Evolutionary conservation across 1,140 invertebrate species (phyloP), one percentile per base, ranked within the genome.

Genomic region (Drosophila sproati): DNA sequence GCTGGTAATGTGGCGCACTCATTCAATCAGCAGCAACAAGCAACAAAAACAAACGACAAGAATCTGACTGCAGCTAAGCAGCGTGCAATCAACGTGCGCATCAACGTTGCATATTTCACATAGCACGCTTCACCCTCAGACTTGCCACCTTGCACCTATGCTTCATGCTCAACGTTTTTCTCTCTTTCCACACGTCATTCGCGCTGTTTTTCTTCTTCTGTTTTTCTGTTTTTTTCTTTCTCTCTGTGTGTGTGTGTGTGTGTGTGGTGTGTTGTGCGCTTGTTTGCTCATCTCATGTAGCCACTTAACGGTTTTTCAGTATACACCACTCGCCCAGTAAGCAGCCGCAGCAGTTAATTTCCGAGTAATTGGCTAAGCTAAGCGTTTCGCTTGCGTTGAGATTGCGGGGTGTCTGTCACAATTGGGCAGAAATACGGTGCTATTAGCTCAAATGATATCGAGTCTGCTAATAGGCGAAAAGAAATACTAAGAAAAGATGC

Each of bases 321-420:
- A 82, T 74, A 77, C 75, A 72, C 45, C 72, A 78, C 56, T 70
- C 55, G 70, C 66, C 74, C 74, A 68, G 82, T 80, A 79, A 85
- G 81, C 73, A 62, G 59, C 62, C 59, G 70, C 83, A 71, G 70
- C 83, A 71, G 70, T 89, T 88, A 89, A 88, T 89, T 88, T 78
- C 88, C 87, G 80, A 74, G 77, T 89, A 88, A 88, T 88, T 88
- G 83, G 80, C 83, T 68, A 82, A 89, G 85, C 83, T 68, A 82
- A 89, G 85, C 83, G 83, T 77, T 88, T 71, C 83, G 82, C 82
- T 85, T 83, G 77, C 81, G 60, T 85, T 86, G 45, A 63, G 82
- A 64, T 79, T 77, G 63, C 56, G 69, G 50, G 76, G 47, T 59
- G 73, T 60, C 47, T 47, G 55, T 50, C 71, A 73, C 64, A 82